These are phyloP conservation scores for Bathynomus jamesi DNA, from an alignment of 1,140 invertebrate species.

Conservation along the genomic window DNA sequence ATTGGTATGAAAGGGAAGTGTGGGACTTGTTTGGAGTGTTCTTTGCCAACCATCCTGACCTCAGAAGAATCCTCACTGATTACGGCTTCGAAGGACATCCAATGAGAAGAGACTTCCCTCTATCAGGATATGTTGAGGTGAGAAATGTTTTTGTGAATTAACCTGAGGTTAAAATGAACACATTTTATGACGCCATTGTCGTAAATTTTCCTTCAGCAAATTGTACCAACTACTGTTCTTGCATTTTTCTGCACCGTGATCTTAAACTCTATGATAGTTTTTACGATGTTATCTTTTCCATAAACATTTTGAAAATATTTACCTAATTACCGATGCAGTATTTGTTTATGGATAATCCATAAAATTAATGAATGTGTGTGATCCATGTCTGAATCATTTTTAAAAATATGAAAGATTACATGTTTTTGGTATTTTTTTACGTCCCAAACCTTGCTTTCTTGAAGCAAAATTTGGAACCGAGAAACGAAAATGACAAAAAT, in stretches of 20 bases:
- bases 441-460: too few species aligned
- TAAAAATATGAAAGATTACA: too few species aligned
- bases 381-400: too few species aligned
- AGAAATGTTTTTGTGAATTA: slow-evolving; percentile 5
- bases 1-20: slow-evolving; percentile 80
- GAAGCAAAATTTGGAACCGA: too few species aligned
- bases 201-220: not conserved
- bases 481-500: too few species aligned
- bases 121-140: slow-evolving; percentile 93
- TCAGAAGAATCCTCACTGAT: slow-evolving; percentile 94
- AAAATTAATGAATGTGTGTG: too few species aligned
- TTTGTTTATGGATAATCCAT: too few species aligned
- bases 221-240: not conserved
- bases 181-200: not conserved
- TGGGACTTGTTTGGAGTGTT: slow-evolving; percentile 99
- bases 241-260: not conserved
- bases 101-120: slow-evolving; percentile 94
- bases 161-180: not conserved
- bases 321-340: too few species aligned
- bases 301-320: too few species aligned
- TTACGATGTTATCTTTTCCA: too few species aligned
- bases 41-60: slow-evolving; percentile 94
- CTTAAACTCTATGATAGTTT: too few species aligned
- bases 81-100: slow-evolving; percentile 99
- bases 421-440: too few species aligned